phyloP scores from a whole-genome alignment of 2,113 vertebrate species.

The Bos javanicus region DNA sequence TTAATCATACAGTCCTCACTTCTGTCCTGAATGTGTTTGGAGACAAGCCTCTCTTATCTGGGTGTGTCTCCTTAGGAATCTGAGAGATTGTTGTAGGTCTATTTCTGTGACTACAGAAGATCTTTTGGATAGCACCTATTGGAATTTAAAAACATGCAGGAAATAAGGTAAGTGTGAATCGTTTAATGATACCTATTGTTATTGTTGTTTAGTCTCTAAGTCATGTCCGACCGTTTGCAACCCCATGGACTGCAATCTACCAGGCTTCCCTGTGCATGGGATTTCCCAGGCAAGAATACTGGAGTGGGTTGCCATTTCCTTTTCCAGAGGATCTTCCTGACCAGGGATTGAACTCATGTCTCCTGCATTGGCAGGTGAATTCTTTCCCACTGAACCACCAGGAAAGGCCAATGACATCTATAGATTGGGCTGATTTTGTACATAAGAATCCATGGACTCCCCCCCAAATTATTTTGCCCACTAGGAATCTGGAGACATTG shows the following conservation, averaged over 20 bases:
- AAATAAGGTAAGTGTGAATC: background rate
- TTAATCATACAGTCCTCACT: background rate
- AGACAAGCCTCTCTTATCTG: background rate
- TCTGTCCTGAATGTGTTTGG: background rate
- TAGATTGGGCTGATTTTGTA: background rate
- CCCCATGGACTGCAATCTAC: background rate
- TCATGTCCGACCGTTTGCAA: background rate
- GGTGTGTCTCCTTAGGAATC: background rate
- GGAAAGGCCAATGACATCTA: background rate
- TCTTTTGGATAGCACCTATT: background rate
- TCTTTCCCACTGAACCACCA: background rate
- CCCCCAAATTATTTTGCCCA: background rate
- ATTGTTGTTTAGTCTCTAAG: background rate
- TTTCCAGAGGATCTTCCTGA: background rate
- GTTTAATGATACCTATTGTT: background rate
- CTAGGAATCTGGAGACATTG: background rate
- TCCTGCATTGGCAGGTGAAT: background rate
- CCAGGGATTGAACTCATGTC: background rate
- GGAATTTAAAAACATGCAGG: background rate
- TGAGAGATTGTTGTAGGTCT: background rate
- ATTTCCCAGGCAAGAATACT: background rate
- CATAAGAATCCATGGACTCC: background rate
- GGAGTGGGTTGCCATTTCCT: background rate
- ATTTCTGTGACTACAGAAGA: background rate
- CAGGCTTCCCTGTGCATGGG: background rate